Evolutionary conservation across 1,140 invertebrate genomes (phyloP).

Genomic region (Palaemon carinicauda): DNA sequence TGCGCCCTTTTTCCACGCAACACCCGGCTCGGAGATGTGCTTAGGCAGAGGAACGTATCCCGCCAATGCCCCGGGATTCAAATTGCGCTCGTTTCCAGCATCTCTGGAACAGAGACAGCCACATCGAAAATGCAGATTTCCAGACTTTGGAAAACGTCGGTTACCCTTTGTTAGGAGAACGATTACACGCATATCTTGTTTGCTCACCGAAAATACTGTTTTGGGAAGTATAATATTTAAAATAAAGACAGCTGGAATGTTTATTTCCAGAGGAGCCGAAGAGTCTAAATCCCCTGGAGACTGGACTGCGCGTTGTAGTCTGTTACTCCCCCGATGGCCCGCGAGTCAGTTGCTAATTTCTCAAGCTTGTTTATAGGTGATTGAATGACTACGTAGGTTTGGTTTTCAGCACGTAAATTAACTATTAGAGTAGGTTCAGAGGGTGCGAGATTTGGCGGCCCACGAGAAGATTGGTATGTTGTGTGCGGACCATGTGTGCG

Average conservation of each 20-base stretch:
- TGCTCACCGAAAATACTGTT: too few relatives aligned
- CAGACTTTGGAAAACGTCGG: too few relatives aligned
- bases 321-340: background rate
- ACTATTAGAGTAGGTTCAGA: conserved; percentile 50
- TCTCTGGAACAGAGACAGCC: too few relatives aligned
- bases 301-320: background rate
- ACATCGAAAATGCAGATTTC: too few relatives aligned
- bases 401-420: conserved; percentile 57
- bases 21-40: too few relatives aligned
- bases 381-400: conserved; percentile 54
- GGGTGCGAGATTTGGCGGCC: conserved; percentile 51
- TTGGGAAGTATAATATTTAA: too few relatives aligned
- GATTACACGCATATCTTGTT: too few relatives aligned
- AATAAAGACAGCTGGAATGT: too few relatives aligned
- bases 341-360: conserved; percentile 51
- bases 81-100: too few relatives aligned
- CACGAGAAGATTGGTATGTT: conserved; percentile 28
- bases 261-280: background rate
- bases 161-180: too few relatives aligned
- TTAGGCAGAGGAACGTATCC: conserved; percentile 3
- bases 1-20: conserved; percentile 16
- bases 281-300: background rate
- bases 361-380: conserved; percentile 54
- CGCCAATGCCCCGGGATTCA: background rate
- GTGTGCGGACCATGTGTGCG: background rate